Base-by-base conservation (phyloP, 2,888 invertebrate species). In the Ochropacha duplaris region DNA sequence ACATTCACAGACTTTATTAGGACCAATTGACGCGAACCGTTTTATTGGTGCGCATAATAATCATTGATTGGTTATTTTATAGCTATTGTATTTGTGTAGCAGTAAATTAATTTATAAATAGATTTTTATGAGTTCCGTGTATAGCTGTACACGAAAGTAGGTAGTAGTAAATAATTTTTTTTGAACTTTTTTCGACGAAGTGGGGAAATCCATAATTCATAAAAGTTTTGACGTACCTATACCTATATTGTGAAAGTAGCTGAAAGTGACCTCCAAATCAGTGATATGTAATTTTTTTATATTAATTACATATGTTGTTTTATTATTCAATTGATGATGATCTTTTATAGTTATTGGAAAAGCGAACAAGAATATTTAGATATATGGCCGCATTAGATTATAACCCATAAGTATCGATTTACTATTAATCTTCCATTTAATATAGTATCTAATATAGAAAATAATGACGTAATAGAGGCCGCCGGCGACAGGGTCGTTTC, bases 391-490 rank as follows among this genome's bases (percentile, higher is more conserved):
- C 79, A 74, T 44, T 44, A 44, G 44, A 44, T 79, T 78, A 82
- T 83, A 83, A 82, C 78, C 74, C 76, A n/a, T n/a, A n/a, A n/a
- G 74, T 86, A 92, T 92, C 90, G 90, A 88, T 91, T 90, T 83
- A 81, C 89, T 88, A 91, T 92, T 90, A 92, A 92, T 92, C 87
- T 87, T 83, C 84, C 77, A 86, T 88, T 90, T 88, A 90, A 89
- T 90, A 87, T 79, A 85, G 84, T 87, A 88, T 92, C 87, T 92
- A 92, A 92, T 92, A 91, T 87, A 87, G 90, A 87, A 90, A 92
- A 92, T 92, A 91, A 92, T 91, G 88, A 92, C 88, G 91, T 92
- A 92, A 92, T 92, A 83, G 88, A 87, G 84, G 89, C 91, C 92
- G 86, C 77, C 90, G 91, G 92, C 92, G 88, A 90, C 90, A 91